A percentile compares a stretch with the other conserved stretches of the same genome.
These are phyloP conservation scores for Notarius quadriscutis DNA, from an alignment of 2,113 vertebrate genomes.

Conservation along the genomic window DNA sequence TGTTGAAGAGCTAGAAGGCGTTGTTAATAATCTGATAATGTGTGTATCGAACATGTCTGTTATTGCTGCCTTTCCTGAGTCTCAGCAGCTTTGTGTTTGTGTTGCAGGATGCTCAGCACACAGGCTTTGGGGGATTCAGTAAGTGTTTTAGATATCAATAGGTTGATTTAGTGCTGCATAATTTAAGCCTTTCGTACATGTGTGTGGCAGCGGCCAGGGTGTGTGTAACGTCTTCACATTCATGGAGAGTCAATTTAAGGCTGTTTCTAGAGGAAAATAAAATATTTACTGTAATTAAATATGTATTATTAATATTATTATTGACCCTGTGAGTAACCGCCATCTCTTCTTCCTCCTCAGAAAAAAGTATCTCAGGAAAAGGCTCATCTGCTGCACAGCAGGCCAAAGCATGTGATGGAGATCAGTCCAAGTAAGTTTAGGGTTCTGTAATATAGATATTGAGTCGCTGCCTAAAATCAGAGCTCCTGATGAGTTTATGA, in stretches of 20 bases:
- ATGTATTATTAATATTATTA: background rate
- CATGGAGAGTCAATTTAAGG: background rate
- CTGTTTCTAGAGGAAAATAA: background rate
- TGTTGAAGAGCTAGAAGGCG: background rate
- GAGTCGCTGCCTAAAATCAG: no score
- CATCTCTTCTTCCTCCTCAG: constrained; percentile 66
- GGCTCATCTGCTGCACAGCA: constrained; percentile 84
- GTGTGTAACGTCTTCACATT: background rate
- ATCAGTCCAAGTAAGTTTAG: constrained; percentile 69
- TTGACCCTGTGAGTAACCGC: background rate
- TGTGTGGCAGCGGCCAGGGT: no score
- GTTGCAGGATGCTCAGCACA: constrained; percentile 82
- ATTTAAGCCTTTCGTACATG: background rate
- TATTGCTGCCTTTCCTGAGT: background rate
- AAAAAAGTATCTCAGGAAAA: constrained; percentile 89
- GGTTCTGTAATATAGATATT: background rate
- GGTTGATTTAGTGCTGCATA: background rate
- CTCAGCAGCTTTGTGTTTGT: background rate
- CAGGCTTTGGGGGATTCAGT: constrained; percentile 88
- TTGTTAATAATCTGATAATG: constrained; percentile 4
- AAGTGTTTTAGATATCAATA: constrained; percentile 66
- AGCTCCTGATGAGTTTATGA: no score
- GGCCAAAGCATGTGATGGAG: constrained; percentile 80
- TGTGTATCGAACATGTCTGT: background rate
- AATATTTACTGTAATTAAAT: background rate